Evolutionary conservation across 2,888 invertebrate genomes (phyloP).

Genomic region (Coleophora deauratella): DNA sequence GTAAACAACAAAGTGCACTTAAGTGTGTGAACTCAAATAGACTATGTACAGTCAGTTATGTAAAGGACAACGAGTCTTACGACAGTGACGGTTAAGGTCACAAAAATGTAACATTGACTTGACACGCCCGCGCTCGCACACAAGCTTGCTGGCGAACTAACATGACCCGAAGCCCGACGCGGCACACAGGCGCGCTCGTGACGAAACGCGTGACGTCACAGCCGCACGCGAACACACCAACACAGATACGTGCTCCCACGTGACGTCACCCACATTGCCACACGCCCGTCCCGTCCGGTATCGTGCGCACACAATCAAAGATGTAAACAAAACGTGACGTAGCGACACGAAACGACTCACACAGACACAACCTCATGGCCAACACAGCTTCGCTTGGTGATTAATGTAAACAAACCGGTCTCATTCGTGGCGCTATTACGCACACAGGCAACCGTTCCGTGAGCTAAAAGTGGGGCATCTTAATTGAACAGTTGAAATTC

Average conservation of each 20-base stretch:
- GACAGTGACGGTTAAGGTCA: constrained; percentile 66
- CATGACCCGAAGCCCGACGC: not conserved
- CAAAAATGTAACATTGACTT: constrained; percentile 69
- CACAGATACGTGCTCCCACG: constrained; percentile 36
- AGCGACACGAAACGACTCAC: constrained; percentile 47
- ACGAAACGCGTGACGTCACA: constrained; percentile 63
- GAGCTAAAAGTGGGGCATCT: constrained; percentile 58
- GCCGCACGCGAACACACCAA: constrained; percentile 66
- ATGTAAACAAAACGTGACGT: constrained; percentile 70
- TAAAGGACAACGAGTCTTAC: constrained; percentile 45
- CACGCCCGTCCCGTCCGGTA: constrained; percentile 18
- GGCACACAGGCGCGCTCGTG: constrained; percentile 27
- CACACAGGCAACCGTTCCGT: constrained; percentile 25
- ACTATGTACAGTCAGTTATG: constrained; percentile 24
- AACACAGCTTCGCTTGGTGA: constrained; percentile 42
- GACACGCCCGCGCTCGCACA: constrained; percentile 42
- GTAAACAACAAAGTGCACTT: too few relatives aligned
- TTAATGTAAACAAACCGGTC: constrained; percentile 71
- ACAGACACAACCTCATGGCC: constrained; percentile 30
- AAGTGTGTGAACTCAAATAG: not conserved
- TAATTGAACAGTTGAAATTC: constrained; percentile 28
- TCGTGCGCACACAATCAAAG: constrained; percentile 23
- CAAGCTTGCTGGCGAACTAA: constrained; percentile 13
- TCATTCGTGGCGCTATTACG: constrained; percentile 23
- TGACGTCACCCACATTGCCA: constrained; percentile 15